phyloP scores from a whole-genome alignment of 1,140 invertebrate species.

The Drosophila elegans region DNA sequence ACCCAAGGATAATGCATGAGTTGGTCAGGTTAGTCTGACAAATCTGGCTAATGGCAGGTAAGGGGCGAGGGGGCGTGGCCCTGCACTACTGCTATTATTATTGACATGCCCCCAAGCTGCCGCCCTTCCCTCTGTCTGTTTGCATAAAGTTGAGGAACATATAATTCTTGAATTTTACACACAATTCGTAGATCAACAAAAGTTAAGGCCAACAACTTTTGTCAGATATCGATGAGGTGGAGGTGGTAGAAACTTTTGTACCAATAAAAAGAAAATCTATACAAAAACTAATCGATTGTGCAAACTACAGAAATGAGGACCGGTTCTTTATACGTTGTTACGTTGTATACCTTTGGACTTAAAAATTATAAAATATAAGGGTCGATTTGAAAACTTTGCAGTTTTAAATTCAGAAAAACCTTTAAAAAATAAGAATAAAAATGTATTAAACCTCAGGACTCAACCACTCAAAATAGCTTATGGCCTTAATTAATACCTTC shows the following conservation, averaged over 20 bases:
- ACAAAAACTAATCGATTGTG: not conserved
- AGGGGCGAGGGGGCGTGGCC: not conserved
- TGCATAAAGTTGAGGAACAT: slow-evolving; percentile 47
- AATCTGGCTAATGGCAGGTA: slow-evolving; percentile 47
- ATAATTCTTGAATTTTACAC: slow-evolving; percentile 39
- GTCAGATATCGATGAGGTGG: slow-evolving; percentile 18
- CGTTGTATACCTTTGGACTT: too few species aligned
- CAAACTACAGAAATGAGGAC: not conserved
- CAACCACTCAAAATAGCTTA: not conserved
- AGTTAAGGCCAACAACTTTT: slow-evolving; percentile 29
- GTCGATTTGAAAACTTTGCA: too few species aligned
- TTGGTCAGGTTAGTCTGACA: slow-evolving; percentile 43
- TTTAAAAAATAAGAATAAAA: not conserved
- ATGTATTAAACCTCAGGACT: not conserved
- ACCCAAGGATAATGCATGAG: slow-evolving; percentile 58
- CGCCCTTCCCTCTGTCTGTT: slow-evolving; percentile 23
- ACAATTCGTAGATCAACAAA: slow-evolving; percentile 36
- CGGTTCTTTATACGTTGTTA: too few species aligned
- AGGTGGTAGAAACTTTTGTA: not conserved
- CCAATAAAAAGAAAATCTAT: not conserved
- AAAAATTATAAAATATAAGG: too few species aligned
- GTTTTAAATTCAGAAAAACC: too few species aligned
- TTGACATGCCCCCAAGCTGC: slow-evolving; percentile 50
- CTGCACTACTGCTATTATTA: slow-evolving; percentile 55
- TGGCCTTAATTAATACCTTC: slow-evolving; percentile 7